A percentile compares a stretch with the other conserved stretches of the same genome.
Conservation (phyloP, 2,797 vertebrate genomes). For the Pristis pectinata region DNA sequence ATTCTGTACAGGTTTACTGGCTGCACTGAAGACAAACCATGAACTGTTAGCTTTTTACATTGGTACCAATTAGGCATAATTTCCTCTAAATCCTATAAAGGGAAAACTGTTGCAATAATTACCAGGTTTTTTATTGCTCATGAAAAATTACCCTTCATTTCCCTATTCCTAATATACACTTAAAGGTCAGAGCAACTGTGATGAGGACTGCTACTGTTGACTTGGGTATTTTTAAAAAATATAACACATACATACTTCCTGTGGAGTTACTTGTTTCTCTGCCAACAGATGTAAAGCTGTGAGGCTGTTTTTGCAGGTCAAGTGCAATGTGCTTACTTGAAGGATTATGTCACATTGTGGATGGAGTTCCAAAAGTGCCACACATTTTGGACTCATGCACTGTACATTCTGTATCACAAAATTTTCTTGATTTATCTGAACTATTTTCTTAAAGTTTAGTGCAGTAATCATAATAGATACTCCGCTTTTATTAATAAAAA, state of each 20-base stretch:
- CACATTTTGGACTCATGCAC: background rate
- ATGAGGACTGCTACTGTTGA: background rate
- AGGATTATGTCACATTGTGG: background rate
- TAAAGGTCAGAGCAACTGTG: background rate
- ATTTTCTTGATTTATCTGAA: background rate
- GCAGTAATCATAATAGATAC: background rate
- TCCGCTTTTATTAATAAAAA: background rate
- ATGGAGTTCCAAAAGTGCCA: background rate
- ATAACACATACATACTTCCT: background rate
- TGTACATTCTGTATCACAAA: background rate
- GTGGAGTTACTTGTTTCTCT: background rate
- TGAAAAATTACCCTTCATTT: slow-evolving; percentile 18
- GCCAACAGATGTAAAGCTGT: background rate
- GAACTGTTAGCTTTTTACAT: slow-evolving; percentile 13
- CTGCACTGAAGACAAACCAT: background rate
- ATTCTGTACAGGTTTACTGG: background rate
- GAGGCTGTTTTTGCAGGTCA: background rate
- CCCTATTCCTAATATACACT: background rate
- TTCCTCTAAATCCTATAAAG: slow-evolving; percentile 43
- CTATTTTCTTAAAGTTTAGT: background rate
- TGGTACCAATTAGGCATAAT: slow-evolving; percentile 43
- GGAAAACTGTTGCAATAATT: slow-evolving; percentile 43
- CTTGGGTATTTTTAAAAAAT: background rate
- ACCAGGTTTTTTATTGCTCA: slow-evolving; percentile 38
- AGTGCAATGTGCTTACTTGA: background rate